A percentile compares a stretch with the other conserved stretches of the same genome.
Evolutionary conservation across 2,888 invertebrate genomes (phyloP).

Genomic region (Drosophila helvetica): DNA sequence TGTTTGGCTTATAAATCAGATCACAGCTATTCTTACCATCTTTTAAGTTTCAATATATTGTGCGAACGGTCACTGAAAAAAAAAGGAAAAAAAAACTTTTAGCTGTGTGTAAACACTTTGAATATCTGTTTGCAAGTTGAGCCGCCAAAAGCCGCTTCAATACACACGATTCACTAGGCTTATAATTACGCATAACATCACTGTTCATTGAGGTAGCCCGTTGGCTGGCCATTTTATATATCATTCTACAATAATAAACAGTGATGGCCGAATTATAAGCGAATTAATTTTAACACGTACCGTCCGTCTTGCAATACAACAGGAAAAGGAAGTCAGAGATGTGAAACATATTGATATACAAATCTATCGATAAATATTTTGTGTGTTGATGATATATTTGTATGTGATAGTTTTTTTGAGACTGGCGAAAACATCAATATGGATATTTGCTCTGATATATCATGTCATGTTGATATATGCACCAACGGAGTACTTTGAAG

Average conservation of each 20-base stretch:
- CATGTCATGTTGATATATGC: background rate
- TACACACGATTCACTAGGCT: background rate
- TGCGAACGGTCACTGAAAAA: constrained; percentile 48
- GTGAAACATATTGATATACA: background rate
- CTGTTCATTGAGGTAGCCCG: background rate
- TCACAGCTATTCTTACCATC: constrained; percentile 83
- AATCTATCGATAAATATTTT: background rate
- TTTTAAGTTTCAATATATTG: constrained; percentile 80
- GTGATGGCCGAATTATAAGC: constrained; percentile 20
- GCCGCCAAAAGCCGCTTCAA: constrained; percentile 6
- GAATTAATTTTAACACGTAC: constrained; percentile 35
- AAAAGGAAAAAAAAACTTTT: constrained; percentile 80
- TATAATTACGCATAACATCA: constrained; percentile 10
- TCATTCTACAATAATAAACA: constrained; percentile 15
- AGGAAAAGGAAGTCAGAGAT: constrained; percentile 36
- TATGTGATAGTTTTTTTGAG: background rate
- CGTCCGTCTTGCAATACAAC: constrained; percentile 41
- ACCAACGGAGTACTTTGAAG: background rate
- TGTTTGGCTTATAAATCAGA: constrained; percentile 64
- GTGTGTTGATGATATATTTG: background rate
- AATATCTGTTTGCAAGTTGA: background rate
- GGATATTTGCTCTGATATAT: background rate
- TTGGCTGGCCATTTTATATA: background rate
- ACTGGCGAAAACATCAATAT: background rate
- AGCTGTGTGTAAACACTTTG: constrained; percentile 12